Evolutionary conservation across 1,140 invertebrate species (phyloP).

Genomic region (Drosophila tani): DNA sequence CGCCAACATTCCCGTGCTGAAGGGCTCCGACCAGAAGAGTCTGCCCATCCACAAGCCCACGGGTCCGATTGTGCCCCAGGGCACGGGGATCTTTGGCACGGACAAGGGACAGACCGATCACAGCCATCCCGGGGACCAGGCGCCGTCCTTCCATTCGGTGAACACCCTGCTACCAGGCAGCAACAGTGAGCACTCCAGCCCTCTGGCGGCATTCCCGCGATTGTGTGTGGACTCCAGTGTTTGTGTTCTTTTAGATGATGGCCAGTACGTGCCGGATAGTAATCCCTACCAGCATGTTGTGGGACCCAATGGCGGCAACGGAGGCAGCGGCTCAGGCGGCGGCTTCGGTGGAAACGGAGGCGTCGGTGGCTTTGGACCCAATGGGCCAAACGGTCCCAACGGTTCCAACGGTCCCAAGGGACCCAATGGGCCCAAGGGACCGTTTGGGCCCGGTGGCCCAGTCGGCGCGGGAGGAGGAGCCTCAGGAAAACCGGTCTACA

Average conservation of each 20-base stretch:
- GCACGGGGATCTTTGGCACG: conserved; percentile 72
- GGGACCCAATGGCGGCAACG: conserved; percentile 59
- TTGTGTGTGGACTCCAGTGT: conserved; percentile 44
- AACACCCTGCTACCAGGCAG: conserved; percentile 64
- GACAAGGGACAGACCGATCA: conserved; percentile 74
- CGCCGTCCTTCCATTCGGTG: conserved; percentile 71
- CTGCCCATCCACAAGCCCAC: conserved; percentile 55
- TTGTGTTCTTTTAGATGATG: conserved; percentile 82
- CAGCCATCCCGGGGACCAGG: conserved; percentile 68
- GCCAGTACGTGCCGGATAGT: conserved; percentile 61
- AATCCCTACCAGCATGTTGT: conserved; percentile 70
- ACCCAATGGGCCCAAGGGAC: conserved; percentile 64
- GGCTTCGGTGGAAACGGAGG: conserved; percentile 57
- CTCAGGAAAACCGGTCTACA: conserved; percentile 80
- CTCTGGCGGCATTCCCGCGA: conserved; percentile 1
- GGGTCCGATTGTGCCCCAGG: conserved; percentile 43
- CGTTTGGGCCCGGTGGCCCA: conserved; percentile 57
- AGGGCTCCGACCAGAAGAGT: conserved; percentile 73
- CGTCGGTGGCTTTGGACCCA: conserved; percentile 47
- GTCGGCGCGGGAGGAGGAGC: conserved; percentile 65
- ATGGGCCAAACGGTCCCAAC: conserved; percentile 59
- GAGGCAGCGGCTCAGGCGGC: conserved; percentile 51
- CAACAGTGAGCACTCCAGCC: conserved; percentile 64
- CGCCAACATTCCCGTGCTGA: conserved; percentile 48
- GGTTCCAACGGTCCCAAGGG: conserved; percentile 62